Percentiles rank a stretch among this genome's conserved stretches.
Evolutionary conservation across 2,888 invertebrate genomes (phyloP).

Genomic region (Steinernema hermaphroditum): DNA sequence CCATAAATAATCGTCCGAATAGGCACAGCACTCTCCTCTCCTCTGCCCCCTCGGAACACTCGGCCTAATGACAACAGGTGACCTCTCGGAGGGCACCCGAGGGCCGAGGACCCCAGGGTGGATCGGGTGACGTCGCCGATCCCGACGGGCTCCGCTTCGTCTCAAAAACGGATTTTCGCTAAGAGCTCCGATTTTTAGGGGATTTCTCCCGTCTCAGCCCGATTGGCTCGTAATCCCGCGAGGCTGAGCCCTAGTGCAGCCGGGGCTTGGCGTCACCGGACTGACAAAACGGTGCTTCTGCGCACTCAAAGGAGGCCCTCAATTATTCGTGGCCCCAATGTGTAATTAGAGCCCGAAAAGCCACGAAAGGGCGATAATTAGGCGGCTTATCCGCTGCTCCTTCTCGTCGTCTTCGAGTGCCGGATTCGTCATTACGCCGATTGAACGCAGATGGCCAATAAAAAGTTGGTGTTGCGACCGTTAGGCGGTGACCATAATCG

Average conservation of each 20-base stretch:
- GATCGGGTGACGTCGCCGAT: conserved; percentile 24
- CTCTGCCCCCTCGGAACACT: conserved; percentile 26
- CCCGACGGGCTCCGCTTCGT: no score
- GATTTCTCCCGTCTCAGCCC: no score
- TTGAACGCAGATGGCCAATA: conserved; percentile 27
- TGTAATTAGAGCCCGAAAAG: conserved; percentile 21
- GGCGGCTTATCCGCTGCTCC: conserved; percentile 7
- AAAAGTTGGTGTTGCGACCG: conserved; percentile 24
- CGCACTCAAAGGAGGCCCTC: conserved; percentile 15
- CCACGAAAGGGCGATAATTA: conserved; percentile 12
- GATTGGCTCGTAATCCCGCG: no score
- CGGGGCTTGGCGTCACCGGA: no score
- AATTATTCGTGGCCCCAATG: conserved; percentile 15
- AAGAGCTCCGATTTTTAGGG: no score
- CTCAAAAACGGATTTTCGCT: no score
- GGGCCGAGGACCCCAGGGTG: background rate
- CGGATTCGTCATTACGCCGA: no score
- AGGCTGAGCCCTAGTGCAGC: no score
- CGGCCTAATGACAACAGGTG: conserved; percentile 25
- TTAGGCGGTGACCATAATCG: conserved; percentile 23
- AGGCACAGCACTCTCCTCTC: no score
- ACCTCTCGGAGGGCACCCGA: background rate
- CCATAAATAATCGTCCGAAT: no score
- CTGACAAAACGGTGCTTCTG: no score
- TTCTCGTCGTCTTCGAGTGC: no score